Base-by-base conservation (phyloP, 64 coral and sea anemone genomes). In the Porites lutea region DNA sequence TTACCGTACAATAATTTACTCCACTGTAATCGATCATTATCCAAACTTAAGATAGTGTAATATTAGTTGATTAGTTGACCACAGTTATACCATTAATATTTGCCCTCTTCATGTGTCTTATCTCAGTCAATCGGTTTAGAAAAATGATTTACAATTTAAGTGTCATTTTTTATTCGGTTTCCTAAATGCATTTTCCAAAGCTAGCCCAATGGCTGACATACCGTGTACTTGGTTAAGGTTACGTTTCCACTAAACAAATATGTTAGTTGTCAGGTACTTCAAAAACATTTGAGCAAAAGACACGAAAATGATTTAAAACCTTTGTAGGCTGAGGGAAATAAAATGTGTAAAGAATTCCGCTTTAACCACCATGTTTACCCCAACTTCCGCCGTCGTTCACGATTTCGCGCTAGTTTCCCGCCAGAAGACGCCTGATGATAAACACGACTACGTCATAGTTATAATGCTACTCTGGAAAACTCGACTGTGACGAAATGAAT, bases 321-420 rank as follows among this genome's bases (percentile, higher is more conserved):
- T 13, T 74, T 46, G 12, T 47, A 74, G 10, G n/a, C 27, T 0
- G 27, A 5, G 66, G 6, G 66, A 7, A 27, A 19, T 70, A 70
- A 70, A 70, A 70, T 18, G n/a, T 20, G 21, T 70, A 20, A 70
- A 23, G 8, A 70, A 2, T 70, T 5, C 20, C 66, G 16, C 19
- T 57, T 4, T 70, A 21, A 19, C 3, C 5, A 4, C 3, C 16
- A 9, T 70, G 21, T 6, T 21, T 5, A 4, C 66, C 27, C 5
- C 66, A 20, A n/a, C 27, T n/a, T 20, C 5, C 55, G 20, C 14
- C 54, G 20, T 46, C 3, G 54, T 80, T 60, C 57, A 5, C 21
- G 22, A 80, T 60, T 80, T 80, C 53, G 20, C 78, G 78, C 78
- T 55, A 80, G 46, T 82, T 65, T 82, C 79, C 79, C 79, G 79